phyloP scores from a whole-genome alignment of 2,797 vertebrate species.

The Falco cherrug region DNA sequence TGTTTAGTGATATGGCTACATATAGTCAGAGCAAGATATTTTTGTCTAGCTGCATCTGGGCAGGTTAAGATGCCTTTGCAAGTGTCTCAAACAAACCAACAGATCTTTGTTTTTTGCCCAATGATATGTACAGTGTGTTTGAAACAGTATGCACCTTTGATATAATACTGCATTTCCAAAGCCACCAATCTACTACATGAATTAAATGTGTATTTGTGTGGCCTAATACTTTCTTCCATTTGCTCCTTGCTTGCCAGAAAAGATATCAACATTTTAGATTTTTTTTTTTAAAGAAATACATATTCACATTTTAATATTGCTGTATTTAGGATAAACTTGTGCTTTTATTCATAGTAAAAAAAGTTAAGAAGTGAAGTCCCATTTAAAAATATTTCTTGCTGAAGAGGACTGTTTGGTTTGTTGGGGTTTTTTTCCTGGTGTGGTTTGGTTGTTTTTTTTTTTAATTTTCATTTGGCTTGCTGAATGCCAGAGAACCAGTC shows the following conservation, averaged over 20 bases:
- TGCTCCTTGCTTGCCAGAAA: conserved; percentile 77
- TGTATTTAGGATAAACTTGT: conserved; percentile 70
- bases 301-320: conserved; percentile 74
- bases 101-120: conserved; percentile 55
- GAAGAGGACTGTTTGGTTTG: conserved; percentile 31
- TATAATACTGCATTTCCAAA: conserved; percentile 73
- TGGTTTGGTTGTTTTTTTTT: not conserved
- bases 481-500: conserved; percentile 27
- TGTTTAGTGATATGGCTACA: conserved; percentile 30
- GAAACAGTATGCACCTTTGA: conserved; percentile 70
- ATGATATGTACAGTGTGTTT: conserved; percentile 60
- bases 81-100: conserved; percentile 38
- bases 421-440: not conserved
- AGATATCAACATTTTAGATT: conserved; percentile 55
- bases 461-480: conserved; percentile 4
- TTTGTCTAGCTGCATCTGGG: conserved; percentile 31
- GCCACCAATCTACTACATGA: conserved; percentile 63
- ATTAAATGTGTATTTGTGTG: conserved; percentile 65
- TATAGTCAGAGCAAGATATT: conserved; percentile 11
- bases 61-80: conserved; percentile 47
- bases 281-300: conserved; percentile 7
- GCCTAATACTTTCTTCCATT: conserved; percentile 68
- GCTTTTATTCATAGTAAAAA: conserved; percentile 71
- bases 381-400: conserved; percentile 53
- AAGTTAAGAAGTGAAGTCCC: conserved; percentile 46